These are phyloP conservation scores for Drosophila yooni DNA, from an alignment of 2,888 invertebrate species.

Conservation along the genomic window DNA sequence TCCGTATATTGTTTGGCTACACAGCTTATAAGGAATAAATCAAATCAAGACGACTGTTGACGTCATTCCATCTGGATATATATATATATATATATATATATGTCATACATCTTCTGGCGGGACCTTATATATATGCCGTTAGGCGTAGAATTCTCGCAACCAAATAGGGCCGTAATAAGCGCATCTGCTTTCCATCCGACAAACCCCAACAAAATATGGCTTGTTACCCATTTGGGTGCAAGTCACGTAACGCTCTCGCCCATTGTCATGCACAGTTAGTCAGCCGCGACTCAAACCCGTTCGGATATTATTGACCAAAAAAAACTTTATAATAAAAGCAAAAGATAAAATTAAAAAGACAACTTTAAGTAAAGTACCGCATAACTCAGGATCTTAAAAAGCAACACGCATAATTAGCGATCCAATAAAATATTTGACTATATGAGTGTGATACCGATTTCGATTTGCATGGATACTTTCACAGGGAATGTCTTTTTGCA, in stretches of 20 bases:
- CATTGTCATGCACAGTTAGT: constrained; percentile 77
- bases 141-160: constrained; percentile 45
- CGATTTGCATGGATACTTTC: neutral
- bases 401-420: constrained; percentile 46
- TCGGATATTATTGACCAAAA: constrained; percentile 38
- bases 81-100: neutral
- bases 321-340: constrained; percentile 7
- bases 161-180: constrained; percentile 72
- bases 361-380: constrained; percentile 4
- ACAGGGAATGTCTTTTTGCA: constrained; percentile 16
- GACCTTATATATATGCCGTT: constrained; percentile 48
- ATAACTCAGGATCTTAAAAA: constrained; percentile 3
- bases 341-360: neutral
- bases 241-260: constrained; percentile 66
- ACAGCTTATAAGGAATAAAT: constrained; percentile 48
- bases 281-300: constrained; percentile 35
- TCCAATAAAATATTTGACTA: constrained; percentile 38
- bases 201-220: constrained; percentile 38
- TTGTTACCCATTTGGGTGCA: constrained; percentile 34
- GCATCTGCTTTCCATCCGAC: constrained; percentile 70
- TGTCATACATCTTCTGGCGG: constrained; percentile 3
- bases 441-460: neutral
- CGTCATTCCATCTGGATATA: constrained; percentile 38
- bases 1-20: constrained; percentile 9
- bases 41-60: constrained; percentile 34